phyloP scores from a whole-genome alignment of 2,113 vertebrate genomes.

The Pelusios castaneus region DNA sequence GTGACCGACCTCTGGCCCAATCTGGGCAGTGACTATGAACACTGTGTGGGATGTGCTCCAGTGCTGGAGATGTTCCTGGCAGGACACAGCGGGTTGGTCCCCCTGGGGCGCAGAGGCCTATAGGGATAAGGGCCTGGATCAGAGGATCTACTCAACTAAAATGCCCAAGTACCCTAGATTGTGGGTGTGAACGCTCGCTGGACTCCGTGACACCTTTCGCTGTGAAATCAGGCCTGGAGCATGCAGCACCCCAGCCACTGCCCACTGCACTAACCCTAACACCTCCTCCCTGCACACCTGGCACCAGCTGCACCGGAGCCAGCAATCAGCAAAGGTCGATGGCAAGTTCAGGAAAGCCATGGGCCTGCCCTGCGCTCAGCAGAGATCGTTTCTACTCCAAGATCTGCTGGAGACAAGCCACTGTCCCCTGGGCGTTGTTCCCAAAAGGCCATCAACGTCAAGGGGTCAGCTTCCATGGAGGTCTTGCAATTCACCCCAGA shows the following conservation, averaged over 20 bases:
- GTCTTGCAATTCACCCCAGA: neutral
- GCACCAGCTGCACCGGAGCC: rapidly evolving
- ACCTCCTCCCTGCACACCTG: no score
- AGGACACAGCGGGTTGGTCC: neutral
- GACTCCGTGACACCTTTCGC: neutral
- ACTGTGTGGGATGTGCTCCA: neutral
- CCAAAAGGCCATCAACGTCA: neutral
- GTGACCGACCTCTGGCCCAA: neutral
- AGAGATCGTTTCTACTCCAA: neutral
- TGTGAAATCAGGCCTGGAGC: neutral
- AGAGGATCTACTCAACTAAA: neutral
- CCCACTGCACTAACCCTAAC: no score
- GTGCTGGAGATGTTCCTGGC: neutral
- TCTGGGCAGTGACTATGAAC: neutral
- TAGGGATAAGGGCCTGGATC: neutral
- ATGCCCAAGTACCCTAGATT: neutral
- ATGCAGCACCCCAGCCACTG: neutral
- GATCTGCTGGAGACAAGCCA: neutral
- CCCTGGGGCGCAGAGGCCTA: neutral
- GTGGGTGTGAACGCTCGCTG: neutral
- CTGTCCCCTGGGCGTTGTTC: neutral
- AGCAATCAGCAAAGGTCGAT: conserved; percentile 25
- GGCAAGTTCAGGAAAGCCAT: conserved; percentile 50
- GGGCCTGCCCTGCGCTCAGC: conserved; percentile 38
- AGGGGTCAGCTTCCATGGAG: neutral